Base-by-base conservation (phyloP, 2,888 invertebrate genomes). In the Junonia oenone region DNA sequence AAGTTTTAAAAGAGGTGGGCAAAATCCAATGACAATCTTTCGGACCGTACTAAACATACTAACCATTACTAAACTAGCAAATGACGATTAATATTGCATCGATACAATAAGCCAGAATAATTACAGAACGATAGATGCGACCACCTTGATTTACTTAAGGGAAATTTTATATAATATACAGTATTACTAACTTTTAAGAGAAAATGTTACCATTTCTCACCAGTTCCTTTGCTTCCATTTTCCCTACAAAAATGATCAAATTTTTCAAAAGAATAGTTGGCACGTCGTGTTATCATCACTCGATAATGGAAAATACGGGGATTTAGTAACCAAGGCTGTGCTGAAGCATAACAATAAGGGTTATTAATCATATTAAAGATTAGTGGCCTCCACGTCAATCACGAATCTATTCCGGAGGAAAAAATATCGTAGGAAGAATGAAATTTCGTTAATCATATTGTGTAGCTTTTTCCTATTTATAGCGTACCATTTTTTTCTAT, bases 341-440 rank as follows among this genome's bases (percentile, higher is more conserved):
- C 50, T 50, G 55, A 35, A 14, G 50, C 50, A 52, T 46, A 52
- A 61, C 58, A 61, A 61, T 61, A 48, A 37, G 37, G 58, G 52
- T 50, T 57, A 60, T 60, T 58, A 61, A 61, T 61, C 60, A 55
- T 58, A 53, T 37, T 53, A 50, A 57, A 55, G 62, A 61, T 61
- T 61, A 63, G 59, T 55, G 59, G 56, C 63, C 52, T 55, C 43
- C 11, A 47, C 48, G 55, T 61, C 60, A 58, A 58, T 61, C 60
- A 58, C 5, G 35, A 53, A 43, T 43, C 43, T 43, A 43, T 43
- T 43, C 26, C 43, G 17, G 6, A 4, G 43, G 13, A 9, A 35
- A 55, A 51, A 51, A 50, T 50, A 55, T 45, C 38, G 38, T 31
- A 22, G 37, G 14, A 15, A 37, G 45, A 55, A 46, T 46, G 22